Conservation (phyloP, 2,113 vertebrate genomes). For the Bubo scandiacus region DNA sequence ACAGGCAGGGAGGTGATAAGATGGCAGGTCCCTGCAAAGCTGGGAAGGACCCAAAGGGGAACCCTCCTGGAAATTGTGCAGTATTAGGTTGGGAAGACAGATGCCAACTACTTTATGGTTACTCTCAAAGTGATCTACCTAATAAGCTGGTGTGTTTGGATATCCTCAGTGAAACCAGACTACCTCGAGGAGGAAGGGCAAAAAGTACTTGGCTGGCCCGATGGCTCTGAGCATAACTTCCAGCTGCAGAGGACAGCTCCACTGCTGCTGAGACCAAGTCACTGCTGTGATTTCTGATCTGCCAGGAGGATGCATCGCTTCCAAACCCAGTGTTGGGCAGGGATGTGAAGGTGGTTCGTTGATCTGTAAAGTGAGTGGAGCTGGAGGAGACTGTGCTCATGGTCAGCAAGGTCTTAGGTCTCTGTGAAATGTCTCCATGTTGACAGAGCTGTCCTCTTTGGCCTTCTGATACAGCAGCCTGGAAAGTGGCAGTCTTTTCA, state of each 20-base stretch:
- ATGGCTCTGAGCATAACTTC: not conserved
- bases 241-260: not conserved
- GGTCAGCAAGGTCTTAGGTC: not conserved
- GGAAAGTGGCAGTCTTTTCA: not conserved
- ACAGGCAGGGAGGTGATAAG: not conserved
- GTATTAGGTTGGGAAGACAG: not conserved
- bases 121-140: not conserved
- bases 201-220: not conserved
- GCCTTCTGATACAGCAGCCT: not conserved
- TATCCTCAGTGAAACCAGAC: not conserved
- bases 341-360: not conserved
- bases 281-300: not conserved
- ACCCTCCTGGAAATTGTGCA: not conserved
- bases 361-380: not conserved
- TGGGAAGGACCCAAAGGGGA: not conserved
- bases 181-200: not conserved
- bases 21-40: not conserved
- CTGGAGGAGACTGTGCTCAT: not conserved
- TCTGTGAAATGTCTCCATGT: not conserved
- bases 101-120: not conserved
- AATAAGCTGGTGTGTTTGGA: not conserved
- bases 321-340: not conserved
- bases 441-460: not conserved
- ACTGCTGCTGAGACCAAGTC: not conserved
- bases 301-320: not conserved